Conservation (phyloP, 2,113 vertebrate genomes). For the Xiphophorus couchianus region DNA sequence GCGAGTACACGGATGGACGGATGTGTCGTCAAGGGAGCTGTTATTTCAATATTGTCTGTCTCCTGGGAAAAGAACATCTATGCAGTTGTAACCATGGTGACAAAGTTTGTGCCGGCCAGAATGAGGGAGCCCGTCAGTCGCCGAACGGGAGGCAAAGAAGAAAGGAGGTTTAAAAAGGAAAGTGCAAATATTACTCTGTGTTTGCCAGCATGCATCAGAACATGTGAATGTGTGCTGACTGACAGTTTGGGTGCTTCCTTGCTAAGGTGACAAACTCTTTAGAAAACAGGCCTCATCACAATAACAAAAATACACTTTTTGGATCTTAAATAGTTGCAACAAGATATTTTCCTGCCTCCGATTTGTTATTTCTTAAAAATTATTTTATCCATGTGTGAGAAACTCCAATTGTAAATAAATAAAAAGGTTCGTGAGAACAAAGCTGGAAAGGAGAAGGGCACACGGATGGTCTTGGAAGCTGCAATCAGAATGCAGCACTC, state of each 20-base stretch:
- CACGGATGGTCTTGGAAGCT: constrained; percentile 58
- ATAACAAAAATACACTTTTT: constrained; percentile 36
- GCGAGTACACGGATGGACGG: constrained; percentile 3
- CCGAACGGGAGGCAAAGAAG: constrained; percentile 12
- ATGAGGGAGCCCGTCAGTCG: constrained; percentile 68
- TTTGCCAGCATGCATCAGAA: not conserved
- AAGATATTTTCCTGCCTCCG: constrained; percentile 19
- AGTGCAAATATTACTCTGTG: constrained; percentile 50
- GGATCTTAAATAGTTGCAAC: constrained; percentile 48
- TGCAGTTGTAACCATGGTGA: constrained; percentile 67
- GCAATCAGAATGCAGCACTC: constrained; percentile 56
- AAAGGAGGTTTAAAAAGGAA: constrained; percentile 25
- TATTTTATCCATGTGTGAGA: constrained; percentile 62
- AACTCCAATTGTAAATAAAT: constrained; percentile 69
- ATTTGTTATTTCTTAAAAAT: constrained; percentile 10
- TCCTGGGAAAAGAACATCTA: constrained; percentile 59
- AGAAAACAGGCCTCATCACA: constrained; percentile 35
- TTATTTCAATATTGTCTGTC: constrained; percentile 74
- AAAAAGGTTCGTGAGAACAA: constrained; percentile 66
- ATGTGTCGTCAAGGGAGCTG: constrained; percentile 53
- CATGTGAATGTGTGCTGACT: constrained; percentile 33
- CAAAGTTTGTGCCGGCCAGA: constrained; percentile 55
- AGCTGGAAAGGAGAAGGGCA: constrained; percentile 51
- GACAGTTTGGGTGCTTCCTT: constrained; percentile 61
- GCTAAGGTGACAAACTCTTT: constrained; percentile 54